A percentile compares a stretch with the other conserved stretches of the same genome.
These are phyloP conservation scores for Orthosia gracilis DNA, from an alignment of 2,888 invertebrate genomes.

Conservation along the genomic window DNA sequence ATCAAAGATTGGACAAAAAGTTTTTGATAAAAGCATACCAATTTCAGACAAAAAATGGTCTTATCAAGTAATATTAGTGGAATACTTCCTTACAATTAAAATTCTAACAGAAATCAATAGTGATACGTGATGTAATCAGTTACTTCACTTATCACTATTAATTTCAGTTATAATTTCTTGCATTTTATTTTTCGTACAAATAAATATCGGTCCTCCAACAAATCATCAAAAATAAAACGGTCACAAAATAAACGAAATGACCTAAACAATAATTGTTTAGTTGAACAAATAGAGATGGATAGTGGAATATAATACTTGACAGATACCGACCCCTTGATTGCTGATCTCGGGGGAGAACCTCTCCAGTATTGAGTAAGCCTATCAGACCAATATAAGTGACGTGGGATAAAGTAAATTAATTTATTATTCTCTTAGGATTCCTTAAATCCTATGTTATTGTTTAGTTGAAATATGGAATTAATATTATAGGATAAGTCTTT, in stretches of 20 bases:
- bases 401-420: conserved; percentile 28
- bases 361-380: conserved; percentile 37
- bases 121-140: too few relatives aligned
- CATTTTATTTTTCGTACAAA: too few relatives aligned
- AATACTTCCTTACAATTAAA: too few relatives aligned
- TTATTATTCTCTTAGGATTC: conserved; percentile 26
- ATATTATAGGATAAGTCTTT: not conserved
- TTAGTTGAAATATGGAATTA: not conserved
- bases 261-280: conserved; percentile 43
- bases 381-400: conserved; percentile 31
- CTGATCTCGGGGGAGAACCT: conserved; percentile 42
- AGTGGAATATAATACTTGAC: conserved; percentile 35
- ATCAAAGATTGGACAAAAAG: not conserved
- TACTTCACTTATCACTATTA: too few relatives aligned
- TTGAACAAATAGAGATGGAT: conserved; percentile 53
- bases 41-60: too few relatives aligned
- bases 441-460: not conserved
- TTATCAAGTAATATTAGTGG: not conserved
- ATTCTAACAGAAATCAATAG: too few relatives aligned
- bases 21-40: not conserved
- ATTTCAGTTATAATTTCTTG: too few relatives aligned
- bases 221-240: not conserved
- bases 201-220: not conserved
- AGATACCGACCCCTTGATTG: conserved; percentile 47
- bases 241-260: conserved; percentile 26